A percentile compares a stretch with the other conserved stretches of the same genome.
phyloP scores from a whole-genome alignment of 2,113 vertebrate species.

The Hippopotamus amphibius region DNA sequence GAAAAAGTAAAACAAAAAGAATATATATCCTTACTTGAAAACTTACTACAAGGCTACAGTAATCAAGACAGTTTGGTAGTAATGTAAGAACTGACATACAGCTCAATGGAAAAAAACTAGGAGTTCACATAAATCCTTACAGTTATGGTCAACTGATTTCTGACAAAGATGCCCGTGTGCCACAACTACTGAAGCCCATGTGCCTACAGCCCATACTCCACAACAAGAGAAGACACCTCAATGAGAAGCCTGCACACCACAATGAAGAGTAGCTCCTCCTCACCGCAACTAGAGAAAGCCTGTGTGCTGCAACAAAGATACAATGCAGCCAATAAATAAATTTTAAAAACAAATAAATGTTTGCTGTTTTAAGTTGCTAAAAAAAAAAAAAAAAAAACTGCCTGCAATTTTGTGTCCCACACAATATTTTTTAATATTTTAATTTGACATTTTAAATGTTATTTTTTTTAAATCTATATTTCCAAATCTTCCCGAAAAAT shows the following conservation, averaged over 20 bases:
- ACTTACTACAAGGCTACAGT: background rate
- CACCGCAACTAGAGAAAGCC: too few relatives aligned
- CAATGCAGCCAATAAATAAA: too few relatives aligned
- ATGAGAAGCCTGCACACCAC: too few relatives aligned
- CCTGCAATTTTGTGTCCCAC: background rate
- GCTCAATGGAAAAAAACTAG: background rate
- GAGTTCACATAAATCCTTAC: conserved; percentile 9
- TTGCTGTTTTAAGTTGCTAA: too few relatives aligned
- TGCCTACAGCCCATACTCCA: too few relatives aligned
- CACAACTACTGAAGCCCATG: too few relatives aligned
- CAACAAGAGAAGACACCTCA: too few relatives aligned
- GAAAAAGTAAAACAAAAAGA: background rate
- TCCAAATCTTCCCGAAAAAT: conserved; percentile 48
- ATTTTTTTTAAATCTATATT: conserved; percentile 25
- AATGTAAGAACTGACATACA: background rate
- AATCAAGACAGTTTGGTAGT: background rate
- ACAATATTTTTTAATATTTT: background rate
- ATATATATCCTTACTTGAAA: conserved; percentile 12
- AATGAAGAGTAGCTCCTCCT: too few relatives aligned
- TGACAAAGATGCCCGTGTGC: background rate
- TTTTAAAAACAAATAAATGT: too few relatives aligned
- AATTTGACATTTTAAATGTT: conserved; percentile 3
- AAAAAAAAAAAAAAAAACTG: background rate
- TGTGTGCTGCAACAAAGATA: too few relatives aligned
- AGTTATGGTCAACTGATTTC: background rate